Base-by-base conservation (phyloP, 2,113 vertebrate species). In the Pycnonotus jocosus region DNA sequence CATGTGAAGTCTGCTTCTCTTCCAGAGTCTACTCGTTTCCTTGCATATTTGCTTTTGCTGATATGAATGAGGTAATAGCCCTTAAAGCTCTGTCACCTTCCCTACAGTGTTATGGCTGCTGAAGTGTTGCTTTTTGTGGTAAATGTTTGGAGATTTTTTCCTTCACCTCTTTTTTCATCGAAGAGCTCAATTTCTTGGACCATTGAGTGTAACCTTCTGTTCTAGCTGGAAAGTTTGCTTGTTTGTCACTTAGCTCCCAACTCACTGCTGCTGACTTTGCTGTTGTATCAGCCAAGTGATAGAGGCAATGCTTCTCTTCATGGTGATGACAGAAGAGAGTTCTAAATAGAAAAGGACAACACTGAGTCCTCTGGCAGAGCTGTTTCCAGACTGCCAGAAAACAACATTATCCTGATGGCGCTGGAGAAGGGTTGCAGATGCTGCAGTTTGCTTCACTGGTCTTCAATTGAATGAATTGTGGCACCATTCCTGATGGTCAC, bases 1-100 rank as follows among this genome's bases (percentile, higher is more conserved):
- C 44, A 72, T 10, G 3, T 45, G 33, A 87, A 73, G 6, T 92
- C 11, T 93, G 48, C 28, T 95, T 95, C 37, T 97, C 84, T 98
- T 97, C 18, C 96, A 99, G 99, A 95, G 98, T 99, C 24, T 98
- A 94, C 88, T 99, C 98, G 9, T 98, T 99, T 94, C 98, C 99
- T 4, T 99, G 99, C 77, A 85, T 97, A 70, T 86, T 95, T 65
- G 98, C 98, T 25, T 99, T 98, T 94, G 98, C 99, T 66, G 98
- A 98, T 69, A 92, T 71, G 28, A 97, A 94, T 5, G 97, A 99
- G 98, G 99, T 99, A 98, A 94, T 47, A 85, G 18, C n/a, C 15
- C 71, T 14, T 82, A 57, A 50, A 12, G 0, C 37, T n/a, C 10
- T 57, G 24, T 18, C 14, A 24, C 10, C 4, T 73, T 74, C 16